Evolutionary conservation across 2,888 invertebrate genomes (phyloP), one percentile per base, ranked within the genome.

Genomic region (Drymonia ruficornis): DNA sequence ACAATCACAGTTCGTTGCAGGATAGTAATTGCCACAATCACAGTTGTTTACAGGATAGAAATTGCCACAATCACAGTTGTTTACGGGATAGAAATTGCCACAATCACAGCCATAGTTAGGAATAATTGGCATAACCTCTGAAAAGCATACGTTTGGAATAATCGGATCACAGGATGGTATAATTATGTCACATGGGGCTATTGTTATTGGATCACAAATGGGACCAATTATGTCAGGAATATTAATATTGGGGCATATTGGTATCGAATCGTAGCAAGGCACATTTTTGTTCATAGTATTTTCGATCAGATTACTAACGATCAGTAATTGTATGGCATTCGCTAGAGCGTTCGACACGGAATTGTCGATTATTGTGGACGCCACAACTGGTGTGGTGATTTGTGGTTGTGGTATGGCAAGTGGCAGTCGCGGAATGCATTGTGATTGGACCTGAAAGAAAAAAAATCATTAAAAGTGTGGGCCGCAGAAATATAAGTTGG

Each of bases 301-400:
- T 50, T 83, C 81, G 1, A 87, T 70, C 0, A 87, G 59, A 9
- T 87, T 83, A n/a, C 83, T 86, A 0, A 84, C 81, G 0, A 89
- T 81, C 0, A 88, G 61, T 0, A 88, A 59, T 54, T 88, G 88
- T 1, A 89, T 57, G 0, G 87, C 81, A 31, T 87, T 87, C 0
- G 86, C 88, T 23, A 89, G 62, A 0, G 86, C 65, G 49, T 81
- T 87, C 1, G 84, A 79, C 2, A 89, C 61, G 0, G 82, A 79
- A 47, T 84, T 86, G 49, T 89, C 87, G 2, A 86, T 57, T 0
- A 86, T 61, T 0, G 86, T 84, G 0, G 81, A 81, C 0, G 75
- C 59, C 2, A 77, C 68, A 0, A 76, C 60, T 19, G 73, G 68
- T 8, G 63, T 45, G 23, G 67, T 34, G 4, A 61, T 49, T n/a